Evolutionary conservation across 1,140 invertebrate species (phyloP), one percentile per base, ranked within the genome.

Genomic region (Meteorus sp.): DNA sequence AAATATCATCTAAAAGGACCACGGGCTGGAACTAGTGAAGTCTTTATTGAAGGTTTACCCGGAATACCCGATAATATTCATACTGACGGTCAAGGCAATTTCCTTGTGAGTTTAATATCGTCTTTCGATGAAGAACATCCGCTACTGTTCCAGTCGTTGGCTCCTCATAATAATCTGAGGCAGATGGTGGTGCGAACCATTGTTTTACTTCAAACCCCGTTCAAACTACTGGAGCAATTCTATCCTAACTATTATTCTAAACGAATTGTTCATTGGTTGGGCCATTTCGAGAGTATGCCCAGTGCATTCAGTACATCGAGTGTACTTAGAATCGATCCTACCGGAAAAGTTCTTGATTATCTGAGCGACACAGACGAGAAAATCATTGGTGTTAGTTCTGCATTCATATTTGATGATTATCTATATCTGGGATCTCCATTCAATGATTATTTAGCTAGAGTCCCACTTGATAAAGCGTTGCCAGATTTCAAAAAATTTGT

Each of bases 21-120:
- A 2, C 90, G 90, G 59, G 84, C 85, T 65, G 91, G 91, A n/a
- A 81, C 83, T 57, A 70, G 73, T 1, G 91, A 93, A 68, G 75
- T 91, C 0, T 89, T 94, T 67, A 67, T 88, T n/a, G 86, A 90
- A 68, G 88, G 87, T 44, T 77, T 95, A 56, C 91, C 92, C 44
- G 92, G 92, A 66, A 53, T 83, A 5, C 89, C 90, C n/a, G 92
- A 95, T 73, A 94, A 93, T 73, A 73, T 94, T 25, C 83, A 88
- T 35, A 75, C 77, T 0, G 88, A 88, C 69, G 84, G 81, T 17
- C 74, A 84, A 22, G 88, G 86, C 23, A 89, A 88, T 6, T 85
- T 91, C 64, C 82, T 90, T 56, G 80, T 91, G 0, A 80, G 82
- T 2, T 67, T 92, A 9, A 76, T 88, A 8, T 29, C 68, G 0